These are phyloP conservation scores for Danio choprae DNA, from an alignment of 2,797 vertebrate species.

Conservation along the genomic window DNA sequence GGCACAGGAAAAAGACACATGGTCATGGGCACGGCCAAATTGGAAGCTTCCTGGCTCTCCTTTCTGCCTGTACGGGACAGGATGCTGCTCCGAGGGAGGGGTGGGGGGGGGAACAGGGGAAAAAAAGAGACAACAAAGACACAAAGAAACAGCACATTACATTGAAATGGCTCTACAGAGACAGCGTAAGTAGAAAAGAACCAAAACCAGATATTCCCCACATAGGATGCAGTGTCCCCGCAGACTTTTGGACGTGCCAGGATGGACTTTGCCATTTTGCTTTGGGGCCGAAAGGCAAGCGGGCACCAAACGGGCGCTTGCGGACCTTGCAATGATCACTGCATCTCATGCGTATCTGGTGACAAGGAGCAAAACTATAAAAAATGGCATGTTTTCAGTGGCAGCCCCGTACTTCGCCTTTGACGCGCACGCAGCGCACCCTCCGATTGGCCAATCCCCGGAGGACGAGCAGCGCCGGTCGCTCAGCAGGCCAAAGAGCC, in stretches of 20 bases:
- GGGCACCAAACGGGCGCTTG: conserved; percentile 72
- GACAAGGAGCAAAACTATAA: conserved; percentile 99
- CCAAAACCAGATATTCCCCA: conserved; percentile 97
- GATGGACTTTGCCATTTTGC: conserved; percentile 1
- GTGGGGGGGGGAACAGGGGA: conserved; percentile 88
- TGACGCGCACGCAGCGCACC: conserved; percentile 70
- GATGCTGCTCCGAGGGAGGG: conserved; percentile 99
- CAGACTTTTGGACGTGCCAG: conserved; percentile 63
- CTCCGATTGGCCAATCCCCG: conserved; percentile 69
- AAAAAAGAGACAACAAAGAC: conserved; percentile 99
- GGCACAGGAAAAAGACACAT: conserved; percentile 99
- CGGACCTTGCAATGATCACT: conserved; percentile 87
- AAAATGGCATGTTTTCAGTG: conserved; percentile 99
- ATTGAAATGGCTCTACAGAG: conserved; percentile 99
- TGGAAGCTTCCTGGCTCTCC: conserved; percentile 99
- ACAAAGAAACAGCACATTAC: conserved; percentile 99
- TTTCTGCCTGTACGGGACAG: conserved; percentile 99
- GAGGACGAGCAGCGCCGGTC: conserved; percentile 65
- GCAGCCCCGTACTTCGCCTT: conserved; percentile 97
- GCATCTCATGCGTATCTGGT: conserved; percentile 99
- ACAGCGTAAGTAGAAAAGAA: conserved; percentile 99
- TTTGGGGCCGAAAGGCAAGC: conserved; percentile 54
- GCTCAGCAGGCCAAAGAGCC: conserved; percentile 75
- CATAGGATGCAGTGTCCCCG: conserved; percentile 98
- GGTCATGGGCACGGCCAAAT: conserved; percentile 99